A percentile compares a stretch with the other conserved stretches of the same genome.
Evolutionary conservation across 2,888 invertebrate genomes (phyloP).

Genomic region (Chironomus tentans): DNA sequence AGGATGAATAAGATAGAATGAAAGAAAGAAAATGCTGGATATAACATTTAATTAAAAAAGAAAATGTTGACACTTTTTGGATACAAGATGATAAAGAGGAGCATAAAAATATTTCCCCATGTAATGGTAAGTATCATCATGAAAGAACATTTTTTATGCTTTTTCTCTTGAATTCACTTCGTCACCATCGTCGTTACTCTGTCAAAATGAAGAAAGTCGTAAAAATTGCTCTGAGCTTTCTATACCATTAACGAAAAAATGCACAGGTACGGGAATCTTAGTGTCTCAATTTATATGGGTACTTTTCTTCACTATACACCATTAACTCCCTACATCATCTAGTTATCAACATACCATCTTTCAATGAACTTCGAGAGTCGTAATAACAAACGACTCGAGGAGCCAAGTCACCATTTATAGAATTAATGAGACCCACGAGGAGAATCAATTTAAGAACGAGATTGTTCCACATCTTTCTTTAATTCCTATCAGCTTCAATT

Average conservation of each 20-base stretch:
- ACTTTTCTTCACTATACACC: not conserved
- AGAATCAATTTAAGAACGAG: slow-evolving; percentile 19
- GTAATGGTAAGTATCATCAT: not conserved
- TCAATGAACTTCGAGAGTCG: slow-evolving; percentile 17
- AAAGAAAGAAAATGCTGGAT: no score
- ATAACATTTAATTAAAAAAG: no score
- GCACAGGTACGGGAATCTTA: no score
- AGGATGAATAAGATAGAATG: not conserved
- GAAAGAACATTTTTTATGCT: no score
- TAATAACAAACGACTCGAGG: slow-evolving; percentile 17
- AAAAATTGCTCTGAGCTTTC: not conserved
- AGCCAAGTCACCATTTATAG: not conserved
- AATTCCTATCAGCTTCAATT: not conserved
- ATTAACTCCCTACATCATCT: not conserved
- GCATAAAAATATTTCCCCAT: not conserved
- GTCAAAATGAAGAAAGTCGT: not conserved
- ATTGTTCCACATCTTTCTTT: not conserved
- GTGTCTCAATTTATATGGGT: no score
- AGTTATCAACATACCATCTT: slow-evolving; percentile 8
- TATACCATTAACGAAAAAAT: no score
- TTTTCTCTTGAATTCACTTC: no score
- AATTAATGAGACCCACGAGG: slow-evolving; percentile 16
- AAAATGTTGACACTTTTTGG: not conserved
- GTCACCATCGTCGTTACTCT: no score
- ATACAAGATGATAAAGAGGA: not conserved